Conservation (phyloP, 2,888 invertebrate genomes). For the Portevinia maculata region DNA sequence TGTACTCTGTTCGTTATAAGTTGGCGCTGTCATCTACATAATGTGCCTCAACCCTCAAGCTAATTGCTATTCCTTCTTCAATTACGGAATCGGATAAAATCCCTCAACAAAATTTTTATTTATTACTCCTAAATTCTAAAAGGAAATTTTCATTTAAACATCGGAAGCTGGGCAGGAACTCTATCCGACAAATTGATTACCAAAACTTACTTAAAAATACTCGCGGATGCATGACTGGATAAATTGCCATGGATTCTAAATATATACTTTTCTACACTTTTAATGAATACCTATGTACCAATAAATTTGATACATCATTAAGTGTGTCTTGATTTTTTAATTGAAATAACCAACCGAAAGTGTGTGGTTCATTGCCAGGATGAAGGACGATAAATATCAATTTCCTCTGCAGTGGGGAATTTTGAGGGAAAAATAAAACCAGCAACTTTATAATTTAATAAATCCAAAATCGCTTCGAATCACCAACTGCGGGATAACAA, state of each 20-base stretch:
- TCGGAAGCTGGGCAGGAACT: background rate
- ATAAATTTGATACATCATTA: slow-evolving; percentile 70
- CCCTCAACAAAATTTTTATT: background rate
- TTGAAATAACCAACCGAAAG: slow-evolving; percentile 40
- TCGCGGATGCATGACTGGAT: background rate
- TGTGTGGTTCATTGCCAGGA: background rate
- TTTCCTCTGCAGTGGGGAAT: slow-evolving; percentile 64
- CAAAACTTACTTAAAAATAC: background rate
- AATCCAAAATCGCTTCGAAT: slow-evolving; percentile 32
- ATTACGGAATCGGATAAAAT: background rate
- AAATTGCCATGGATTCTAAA: slow-evolving; percentile 5
- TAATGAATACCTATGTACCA: slow-evolving; percentile 43
- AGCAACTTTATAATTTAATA: slow-evolving; percentile 71
- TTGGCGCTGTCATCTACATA: too few relatives aligned
- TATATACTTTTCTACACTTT: background rate
- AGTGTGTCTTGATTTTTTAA: slow-evolving; percentile 54
- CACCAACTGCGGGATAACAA: slow-evolving; percentile 54
- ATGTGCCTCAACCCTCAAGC: too few relatives aligned
- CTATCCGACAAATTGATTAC: background rate
- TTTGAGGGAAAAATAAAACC: slow-evolving; percentile 29
- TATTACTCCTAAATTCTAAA: background rate
- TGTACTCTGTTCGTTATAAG: too few relatives aligned
- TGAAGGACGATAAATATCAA: slow-evolving; percentile 44
- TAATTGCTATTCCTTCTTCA: background rate
- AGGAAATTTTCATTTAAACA: background rate